Conservation (phyloP, 2,797 vertebrate species). For the Coccyzus lansbergi region DNA sequence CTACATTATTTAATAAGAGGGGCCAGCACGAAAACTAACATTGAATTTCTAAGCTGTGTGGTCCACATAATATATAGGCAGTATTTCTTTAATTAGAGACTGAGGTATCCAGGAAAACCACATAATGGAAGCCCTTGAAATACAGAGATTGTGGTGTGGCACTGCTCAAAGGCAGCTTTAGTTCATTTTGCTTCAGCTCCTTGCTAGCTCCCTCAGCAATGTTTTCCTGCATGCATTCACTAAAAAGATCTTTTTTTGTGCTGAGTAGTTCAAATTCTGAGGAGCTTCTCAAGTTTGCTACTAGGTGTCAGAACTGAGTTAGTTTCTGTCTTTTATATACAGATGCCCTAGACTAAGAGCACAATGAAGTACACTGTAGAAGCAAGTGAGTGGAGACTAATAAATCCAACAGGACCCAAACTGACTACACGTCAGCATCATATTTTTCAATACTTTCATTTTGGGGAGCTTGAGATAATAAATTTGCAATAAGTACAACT, state of each 20-base stretch:
- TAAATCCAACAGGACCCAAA: neutral
- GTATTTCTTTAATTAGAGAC: accelerated
- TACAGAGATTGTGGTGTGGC: neutral
- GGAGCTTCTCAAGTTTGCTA: neutral
- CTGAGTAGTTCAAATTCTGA: neutral
- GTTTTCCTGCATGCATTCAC: neutral
- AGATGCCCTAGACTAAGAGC: neutral
- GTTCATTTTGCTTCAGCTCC: neutral
- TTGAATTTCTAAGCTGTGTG: neutral
- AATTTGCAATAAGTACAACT: neutral
- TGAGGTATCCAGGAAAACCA: neutral
- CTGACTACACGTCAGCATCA: accelerated
- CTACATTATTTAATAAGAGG: neutral
- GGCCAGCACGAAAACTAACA: neutral
- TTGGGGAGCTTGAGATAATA: neutral
- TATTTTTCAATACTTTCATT: neutral
- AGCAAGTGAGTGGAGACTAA: neutral
- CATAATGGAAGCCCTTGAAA: neutral
- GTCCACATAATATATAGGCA: neutral
- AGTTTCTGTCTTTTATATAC: neutral
- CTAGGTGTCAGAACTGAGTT: neutral
- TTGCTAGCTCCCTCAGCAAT: neutral
- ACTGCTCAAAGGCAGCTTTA: neutral
- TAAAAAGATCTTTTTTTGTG: neutral
- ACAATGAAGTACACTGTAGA: neutral